These are phyloP conservation scores for Daubentonia madagascariensis DNA, from an alignment of 2,113 vertebrate species.

Conservation along the genomic window DNA sequence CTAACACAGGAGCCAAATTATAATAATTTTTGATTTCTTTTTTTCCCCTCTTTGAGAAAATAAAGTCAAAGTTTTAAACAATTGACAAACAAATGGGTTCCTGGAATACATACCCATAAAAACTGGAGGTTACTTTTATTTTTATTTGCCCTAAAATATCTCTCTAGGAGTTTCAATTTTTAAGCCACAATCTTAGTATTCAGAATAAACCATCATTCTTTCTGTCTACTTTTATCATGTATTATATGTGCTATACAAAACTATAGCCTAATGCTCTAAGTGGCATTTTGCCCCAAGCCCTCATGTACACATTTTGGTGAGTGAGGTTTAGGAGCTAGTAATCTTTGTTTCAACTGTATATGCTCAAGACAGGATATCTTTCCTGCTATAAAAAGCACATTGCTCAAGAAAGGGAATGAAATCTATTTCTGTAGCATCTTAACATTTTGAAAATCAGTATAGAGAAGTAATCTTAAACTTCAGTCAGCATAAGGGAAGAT, in stretches of 20 bases:
- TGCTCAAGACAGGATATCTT: neutral
- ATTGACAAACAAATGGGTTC: neutral
- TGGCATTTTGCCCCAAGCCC: neutral
- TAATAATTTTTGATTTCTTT: neutral
- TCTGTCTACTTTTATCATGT: neutral
- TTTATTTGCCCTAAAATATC: neutral
- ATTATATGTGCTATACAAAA: neutral
- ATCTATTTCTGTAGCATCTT: slow-evolving; percentile 23
- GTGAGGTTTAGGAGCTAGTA: neutral
- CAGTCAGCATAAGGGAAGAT: neutral
- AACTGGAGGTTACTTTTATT: neutral
- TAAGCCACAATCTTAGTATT: neutral
- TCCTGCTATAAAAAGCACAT: slow-evolving; percentile 23
- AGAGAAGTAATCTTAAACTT: slow-evolving; percentile 28
- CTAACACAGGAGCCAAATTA: neutral
- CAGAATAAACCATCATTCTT: neutral
- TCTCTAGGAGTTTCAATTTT: neutral
- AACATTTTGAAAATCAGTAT: slow-evolving; percentile 48
- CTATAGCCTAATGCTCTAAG: neutral
- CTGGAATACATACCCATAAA: neutral
- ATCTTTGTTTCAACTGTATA: neutral
- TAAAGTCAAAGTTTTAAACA: slow-evolving; percentile 31
- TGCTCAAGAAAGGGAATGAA: slow-evolving; percentile 35
- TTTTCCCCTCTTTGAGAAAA: neutral
- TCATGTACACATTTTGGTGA: neutral